Conservation (phyloP, 1,140 invertebrate species). For the Cotesia chilonis region DNA sequence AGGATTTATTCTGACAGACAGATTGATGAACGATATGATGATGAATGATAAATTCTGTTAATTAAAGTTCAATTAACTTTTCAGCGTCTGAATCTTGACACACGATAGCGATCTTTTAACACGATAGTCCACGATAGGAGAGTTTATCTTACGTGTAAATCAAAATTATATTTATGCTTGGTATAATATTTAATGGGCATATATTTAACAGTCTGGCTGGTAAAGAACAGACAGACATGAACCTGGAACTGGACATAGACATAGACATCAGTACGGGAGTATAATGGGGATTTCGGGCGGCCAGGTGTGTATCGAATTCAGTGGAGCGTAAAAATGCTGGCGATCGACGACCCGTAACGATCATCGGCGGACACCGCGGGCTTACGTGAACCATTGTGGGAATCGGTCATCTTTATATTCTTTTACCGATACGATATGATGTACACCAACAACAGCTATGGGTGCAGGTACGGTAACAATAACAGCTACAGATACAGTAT, state of each 20-base stretch:
- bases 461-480: too few relatives aligned
- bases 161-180: slow-evolving; percentile 16
- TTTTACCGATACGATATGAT: slow-evolving; percentile 7
- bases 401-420: slow-evolving; percentile 31
- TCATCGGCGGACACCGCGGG: slow-evolving; percentile 24
- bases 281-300: background rate
- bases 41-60: background rate
- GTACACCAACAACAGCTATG: slow-evolving; percentile 3
- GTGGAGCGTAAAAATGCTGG: slow-evolving; percentile 24
- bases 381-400: slow-evolving; percentile 26
- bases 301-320: slow-evolving; percentile 14
- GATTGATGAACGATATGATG: background rate
- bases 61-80: slow-evolving; percentile 16
- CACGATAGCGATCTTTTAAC: slow-evolving; percentile 2
- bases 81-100: slow-evolving; percentile 6
- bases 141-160: slow-evolving; percentile 21
- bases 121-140: slow-evolving; percentile 9
- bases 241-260: too few relatives aligned
- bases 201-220: background rate
- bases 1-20: background rate
- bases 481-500: too few relatives aligned
- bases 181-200: slow-evolving; percentile 4
- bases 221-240: background rate
- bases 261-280: too few relatives aligned
- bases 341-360: slow-evolving; percentile 35